These are phyloP conservation scores for Julus scandinavius DNA, from an alignment of 2,888 invertebrate genomes.

Conservation along the genomic window DNA sequence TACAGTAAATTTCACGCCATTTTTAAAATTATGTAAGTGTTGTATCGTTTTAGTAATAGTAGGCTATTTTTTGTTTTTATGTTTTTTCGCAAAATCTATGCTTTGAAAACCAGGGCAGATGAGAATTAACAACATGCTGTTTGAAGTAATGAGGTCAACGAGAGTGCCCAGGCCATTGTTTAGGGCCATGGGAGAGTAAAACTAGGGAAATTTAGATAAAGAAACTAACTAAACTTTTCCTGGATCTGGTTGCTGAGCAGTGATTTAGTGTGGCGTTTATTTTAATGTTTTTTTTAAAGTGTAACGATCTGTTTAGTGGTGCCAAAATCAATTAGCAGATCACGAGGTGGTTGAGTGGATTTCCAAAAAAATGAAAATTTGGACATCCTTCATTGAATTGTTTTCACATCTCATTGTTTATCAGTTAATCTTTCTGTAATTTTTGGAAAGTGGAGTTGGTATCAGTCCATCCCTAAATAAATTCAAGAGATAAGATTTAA, in stretches of 20 bases:
- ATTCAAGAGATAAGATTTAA: not conserved
- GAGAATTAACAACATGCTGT: not conserved
- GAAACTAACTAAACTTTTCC: not conserved
- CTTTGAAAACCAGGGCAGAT: slow-evolving; percentile 24
- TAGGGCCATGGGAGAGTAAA: not conserved
- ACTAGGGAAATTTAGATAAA: not conserved
- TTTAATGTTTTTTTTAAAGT: too few relatives aligned
- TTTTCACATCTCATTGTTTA: not conserved
- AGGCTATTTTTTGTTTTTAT: not conserved
- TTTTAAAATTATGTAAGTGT: not conserved
- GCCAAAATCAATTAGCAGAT: not conserved
- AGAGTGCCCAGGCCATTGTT: not conserved
- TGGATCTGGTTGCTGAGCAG: not conserved
- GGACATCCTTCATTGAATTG: not conserved
- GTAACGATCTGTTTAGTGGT: too few relatives aligned
- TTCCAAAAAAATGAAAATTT: not conserved
- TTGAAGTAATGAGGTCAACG: slow-evolving; percentile 1
- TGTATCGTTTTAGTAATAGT: not conserved
- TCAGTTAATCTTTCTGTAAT: not conserved
- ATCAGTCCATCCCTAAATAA: not conserved
- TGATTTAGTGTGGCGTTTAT: not conserved
- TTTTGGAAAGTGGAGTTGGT: not conserved
- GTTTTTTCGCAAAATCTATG: not conserved
- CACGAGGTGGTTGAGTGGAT: not conserved
- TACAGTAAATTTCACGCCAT: not conserved